Percentiles rank a stretch among this genome's conserved stretches.
Conservation (phyloP, 2,888 invertebrate species). For the Hemicrepidius hirtus region DNA sequence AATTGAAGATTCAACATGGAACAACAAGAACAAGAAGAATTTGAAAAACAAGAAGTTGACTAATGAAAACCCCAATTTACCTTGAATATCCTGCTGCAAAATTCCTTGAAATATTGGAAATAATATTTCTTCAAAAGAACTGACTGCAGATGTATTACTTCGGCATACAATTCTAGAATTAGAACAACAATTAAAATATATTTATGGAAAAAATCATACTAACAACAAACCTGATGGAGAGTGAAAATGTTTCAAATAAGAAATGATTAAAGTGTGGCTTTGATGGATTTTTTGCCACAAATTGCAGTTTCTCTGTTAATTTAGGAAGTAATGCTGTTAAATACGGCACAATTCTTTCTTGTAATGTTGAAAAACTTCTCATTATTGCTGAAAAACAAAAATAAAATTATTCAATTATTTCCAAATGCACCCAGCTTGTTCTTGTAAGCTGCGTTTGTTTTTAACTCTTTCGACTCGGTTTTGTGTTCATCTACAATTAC, state of each 20-base stretch:
- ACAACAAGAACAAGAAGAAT: too few relatives aligned
- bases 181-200: not conserved
- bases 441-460: too few relatives aligned
- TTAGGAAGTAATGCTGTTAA: slow-evolving; percentile 88
- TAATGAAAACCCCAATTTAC: too few relatives aligned
- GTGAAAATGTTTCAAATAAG: slow-evolving; percentile 94
- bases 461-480: too few relatives aligned
- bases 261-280: slow-evolving; percentile 99
- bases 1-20: too few relatives aligned
- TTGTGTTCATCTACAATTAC: too few relatives aligned
- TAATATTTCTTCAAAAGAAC: slow-evolving; percentile 92
- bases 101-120: slow-evolving; percentile 98
- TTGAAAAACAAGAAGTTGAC: too few relatives aligned
- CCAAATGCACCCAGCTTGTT: too few relatives aligned
- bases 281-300: slow-evolving; percentile 94
- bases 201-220: not conserved
- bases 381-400: slow-evolving; percentile 83
- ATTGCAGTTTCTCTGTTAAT: slow-evolving; percentile 86
- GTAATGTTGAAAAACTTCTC: slow-evolving; percentile 87
- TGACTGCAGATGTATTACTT: slow-evolving; percentile 85
- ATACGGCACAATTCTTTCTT: slow-evolving; percentile 87
- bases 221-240: slow-evolving; percentile 84
- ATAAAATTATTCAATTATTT: too few relatives aligned
- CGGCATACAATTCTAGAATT: slow-evolving; percentile 86
- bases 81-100: slow-evolving; percentile 94